Evolutionary conservation across 2,113 vertebrate species (phyloP).

Genomic region (Dicaeum eximium): DNA sequence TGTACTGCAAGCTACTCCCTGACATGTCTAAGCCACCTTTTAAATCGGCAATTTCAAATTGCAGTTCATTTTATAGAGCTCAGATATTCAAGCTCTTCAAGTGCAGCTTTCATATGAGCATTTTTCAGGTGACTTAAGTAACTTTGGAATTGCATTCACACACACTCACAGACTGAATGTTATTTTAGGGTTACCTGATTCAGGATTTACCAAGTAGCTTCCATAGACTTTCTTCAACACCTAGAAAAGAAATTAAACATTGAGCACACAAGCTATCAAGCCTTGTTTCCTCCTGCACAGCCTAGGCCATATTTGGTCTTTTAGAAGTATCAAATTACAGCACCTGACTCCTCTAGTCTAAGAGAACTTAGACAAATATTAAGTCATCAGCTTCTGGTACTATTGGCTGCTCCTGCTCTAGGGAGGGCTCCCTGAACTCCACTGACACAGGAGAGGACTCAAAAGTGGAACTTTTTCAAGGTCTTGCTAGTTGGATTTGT

Average conservation of each 20-base stretch:
- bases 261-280: background rate
- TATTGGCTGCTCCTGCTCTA: background rate
- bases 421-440: background rate
- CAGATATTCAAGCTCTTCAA: background rate
- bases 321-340: background rate
- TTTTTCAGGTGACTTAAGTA: background rate
- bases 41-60: background rate
- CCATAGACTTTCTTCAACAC: conserved; percentile 91
- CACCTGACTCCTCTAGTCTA: background rate
- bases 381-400: background rate
- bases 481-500: background rate
- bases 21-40: background rate
- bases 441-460: background rate
- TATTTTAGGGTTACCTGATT: conserved; percentile 78
- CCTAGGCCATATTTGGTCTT: background rate
- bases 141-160: background rate
- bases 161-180: background rate
- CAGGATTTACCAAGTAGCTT: conserved; percentile 83
- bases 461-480: background rate
- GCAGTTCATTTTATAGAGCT: background rate
- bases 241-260: conserved; percentile 68
- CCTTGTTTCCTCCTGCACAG: background rate
- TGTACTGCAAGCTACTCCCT: background rate
- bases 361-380: background rate
- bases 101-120: background rate